Evolutionary conservation across 2,797 vertebrate species (phyloP).

Genomic region (Neomorphus geoffroyi): DNA sequence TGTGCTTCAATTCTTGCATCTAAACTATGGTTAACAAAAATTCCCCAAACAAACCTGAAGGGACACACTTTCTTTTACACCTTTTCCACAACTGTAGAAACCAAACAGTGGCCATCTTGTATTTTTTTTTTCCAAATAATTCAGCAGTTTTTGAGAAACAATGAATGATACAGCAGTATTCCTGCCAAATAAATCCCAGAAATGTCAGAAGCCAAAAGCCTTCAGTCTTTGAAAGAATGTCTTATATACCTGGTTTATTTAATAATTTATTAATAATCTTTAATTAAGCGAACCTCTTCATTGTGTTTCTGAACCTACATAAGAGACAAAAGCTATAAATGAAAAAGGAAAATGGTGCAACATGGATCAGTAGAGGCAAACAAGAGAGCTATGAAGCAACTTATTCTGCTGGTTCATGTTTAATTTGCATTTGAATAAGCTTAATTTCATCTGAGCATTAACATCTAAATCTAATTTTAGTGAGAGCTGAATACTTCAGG

Average conservation of each 20-base stretch:
- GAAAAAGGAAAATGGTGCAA: background rate
- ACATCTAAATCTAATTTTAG: conserved; percentile 34
- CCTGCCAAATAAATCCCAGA: background rate
- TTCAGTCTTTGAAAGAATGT: background rate
- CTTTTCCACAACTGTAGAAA: background rate
- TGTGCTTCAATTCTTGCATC: background rate
- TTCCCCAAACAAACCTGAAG: background rate
- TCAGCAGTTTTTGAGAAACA: background rate
- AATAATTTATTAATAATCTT: background rate
- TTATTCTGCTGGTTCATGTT: background rate
- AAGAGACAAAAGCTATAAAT: background rate
- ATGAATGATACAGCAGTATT: background rate
- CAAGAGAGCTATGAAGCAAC: background rate
- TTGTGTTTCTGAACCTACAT: background rate
- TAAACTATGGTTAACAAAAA: background rate
- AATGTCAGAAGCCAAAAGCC: background rate
- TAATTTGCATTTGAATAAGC: conserved; percentile 23
- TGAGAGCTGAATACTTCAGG: background rate
- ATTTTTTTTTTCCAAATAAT: background rate
- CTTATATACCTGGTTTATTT: background rate
- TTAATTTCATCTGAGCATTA: conserved; percentile 6
- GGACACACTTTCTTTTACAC: background rate
- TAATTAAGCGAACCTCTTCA: background rate
- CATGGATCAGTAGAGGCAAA: background rate
- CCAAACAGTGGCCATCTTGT: background rate